These are phyloP conservation scores for Acrocyrtus sp. DNA, from an alignment of 2,888 invertebrate genomes.

Conservation along the genomic window DNA sequence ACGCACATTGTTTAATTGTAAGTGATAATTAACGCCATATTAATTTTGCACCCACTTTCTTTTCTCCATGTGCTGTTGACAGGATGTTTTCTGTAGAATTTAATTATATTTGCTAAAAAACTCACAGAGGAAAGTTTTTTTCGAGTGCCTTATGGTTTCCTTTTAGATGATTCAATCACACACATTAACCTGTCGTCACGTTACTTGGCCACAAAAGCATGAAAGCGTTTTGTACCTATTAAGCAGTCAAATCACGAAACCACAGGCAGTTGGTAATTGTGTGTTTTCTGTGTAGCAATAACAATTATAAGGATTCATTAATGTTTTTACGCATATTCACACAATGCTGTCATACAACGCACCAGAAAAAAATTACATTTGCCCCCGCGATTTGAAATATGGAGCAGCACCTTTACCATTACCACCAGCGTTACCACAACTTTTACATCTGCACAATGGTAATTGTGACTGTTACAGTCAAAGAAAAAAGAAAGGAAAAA, in stretches of 20 bases:
- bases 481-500: too few species aligned
- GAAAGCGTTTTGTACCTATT: too few species aligned
- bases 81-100: too few species aligned
- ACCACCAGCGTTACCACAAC: background rate
- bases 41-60: conserved; percentile 33
- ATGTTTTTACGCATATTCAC: conserved; percentile 32
- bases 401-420: background rate
- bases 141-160: too few species aligned
- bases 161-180: too few species aligned
- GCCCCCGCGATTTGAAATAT: background rate
- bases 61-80: conserved; percentile 40
- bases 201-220: too few species aligned
- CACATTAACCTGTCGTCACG: too few species aligned
- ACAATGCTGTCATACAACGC: too few species aligned
- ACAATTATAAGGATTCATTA: conserved; percentile 46
- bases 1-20: background rate
- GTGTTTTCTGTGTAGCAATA: conserved; percentile 50
- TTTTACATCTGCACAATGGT: background rate
- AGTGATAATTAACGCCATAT: conserved; percentile 16
- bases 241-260: conserved; percentile 44
- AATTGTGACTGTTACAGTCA: background rate
- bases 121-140: too few species aligned
- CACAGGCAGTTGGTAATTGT: conserved; percentile 49
- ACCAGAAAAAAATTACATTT: background rate
- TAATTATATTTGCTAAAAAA: too few species aligned